Base-by-base conservation (phyloP, 92 coral and sea anemone genomes). In the Umimayanthus kanabou region DNA sequence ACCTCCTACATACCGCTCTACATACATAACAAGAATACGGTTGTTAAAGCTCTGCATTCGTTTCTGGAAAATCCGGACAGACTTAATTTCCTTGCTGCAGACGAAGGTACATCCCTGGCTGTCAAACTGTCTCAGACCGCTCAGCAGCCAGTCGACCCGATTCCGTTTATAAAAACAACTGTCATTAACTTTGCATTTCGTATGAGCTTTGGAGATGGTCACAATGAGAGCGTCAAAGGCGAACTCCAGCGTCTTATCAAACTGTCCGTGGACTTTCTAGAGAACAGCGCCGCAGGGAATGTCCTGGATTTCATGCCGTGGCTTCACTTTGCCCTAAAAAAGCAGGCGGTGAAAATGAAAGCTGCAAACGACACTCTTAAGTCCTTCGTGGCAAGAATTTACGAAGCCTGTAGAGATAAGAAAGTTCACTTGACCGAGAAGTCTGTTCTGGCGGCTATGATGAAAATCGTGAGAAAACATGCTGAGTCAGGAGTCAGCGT, bases 301-400 rank as follows among this genome's bases (percentile, higher is more conserved):
- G 55, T 95, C 39, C 86, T 94, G 37, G 99, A 97, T 82, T 92
- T 97, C 75, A 78, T 97, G 87, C 99, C 99, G 1, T 97, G 98
- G 97, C 93, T 94, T 65, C 92, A 89, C 29, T 93, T 94, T 74
- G 87, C 90, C 25, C 76, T 95, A 13, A 53, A 78, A 79, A 88
- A 91, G 81, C 89, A 91, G 66, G 79, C 89, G 47, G 69, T 84
- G 76, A 86, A 81, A 66, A 47, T 93, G 72, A 77, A 93, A 89
- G 85, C 67, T 53, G 87, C 95, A 23, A 91, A 90, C 64, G 78
- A 92, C 25, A 91, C 92, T 61, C 90, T 95, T 4, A 86, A 91
- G 28, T 90, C 85, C 33, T 95, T 93, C 72, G 93, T 93, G 7
- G 65, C 84, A 73, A 85, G 58, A n/a, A 78, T 87, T 23, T 84